Evolutionary conservation across 2,797 vertebrate species (phyloP).

Genomic region (Dromococcyx pavoninus): DNA sequence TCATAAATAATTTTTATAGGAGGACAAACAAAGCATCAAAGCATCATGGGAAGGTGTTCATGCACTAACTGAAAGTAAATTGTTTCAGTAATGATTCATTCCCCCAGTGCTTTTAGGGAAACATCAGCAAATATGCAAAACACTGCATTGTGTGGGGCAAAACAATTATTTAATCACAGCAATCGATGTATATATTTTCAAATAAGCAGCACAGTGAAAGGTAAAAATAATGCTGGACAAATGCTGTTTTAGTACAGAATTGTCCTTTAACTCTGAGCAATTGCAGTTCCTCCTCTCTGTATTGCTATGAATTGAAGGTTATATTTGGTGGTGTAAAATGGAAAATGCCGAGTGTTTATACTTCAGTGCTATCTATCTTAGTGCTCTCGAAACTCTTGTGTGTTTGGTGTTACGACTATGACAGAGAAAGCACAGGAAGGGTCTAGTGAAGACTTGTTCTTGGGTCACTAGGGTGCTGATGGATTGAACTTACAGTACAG

Average conservation of each 20-base stretch:
- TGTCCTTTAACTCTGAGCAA: background rate
- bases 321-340: background rate
- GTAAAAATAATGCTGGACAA: background rate
- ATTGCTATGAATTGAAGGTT: conserved; percentile 15
- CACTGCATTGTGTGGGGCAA: conserved; percentile 60
- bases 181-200: conserved; percentile 56
- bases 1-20: conserved; percentile 88
- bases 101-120: conserved; percentile 74
- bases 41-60: conserved; percentile 84
- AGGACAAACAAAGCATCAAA: conserved; percentile 84
- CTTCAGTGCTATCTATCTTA: background rate
- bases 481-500: background rate
- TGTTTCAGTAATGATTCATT: conserved; percentile 86
- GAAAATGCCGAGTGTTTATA: background rate
- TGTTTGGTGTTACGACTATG: background rate
- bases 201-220: conserved; percentile 30
- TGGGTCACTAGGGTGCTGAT: background rate
- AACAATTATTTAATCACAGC: conserved; percentile 64
- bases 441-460: background rate
- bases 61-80: conserved; percentile 84
- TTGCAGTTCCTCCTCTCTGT: background rate
- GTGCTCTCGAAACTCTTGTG: background rate
- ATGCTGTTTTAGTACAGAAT: background rate
- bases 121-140: conserved; percentile 81
- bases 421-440: background rate